A percentile compares a stretch with the other conserved stretches of the same genome.
Evolutionary conservation across 30 jellyfish, hydroid and myxozoan genomes (phyloP).

Genomic region (Cassiopea andromeda): DNA sequence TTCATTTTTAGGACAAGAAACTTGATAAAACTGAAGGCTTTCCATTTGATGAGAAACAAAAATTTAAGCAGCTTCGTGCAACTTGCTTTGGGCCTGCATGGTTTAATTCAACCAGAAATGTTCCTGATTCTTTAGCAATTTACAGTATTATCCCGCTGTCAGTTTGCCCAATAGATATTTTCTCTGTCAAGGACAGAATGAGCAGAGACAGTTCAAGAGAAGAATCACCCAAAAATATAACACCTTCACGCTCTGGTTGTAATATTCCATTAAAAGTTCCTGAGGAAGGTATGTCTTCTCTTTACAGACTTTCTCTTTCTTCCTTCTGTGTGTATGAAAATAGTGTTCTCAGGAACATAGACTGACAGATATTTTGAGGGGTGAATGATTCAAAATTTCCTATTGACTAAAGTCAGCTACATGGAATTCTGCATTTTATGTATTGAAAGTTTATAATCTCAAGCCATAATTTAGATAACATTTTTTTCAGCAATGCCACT

Average conservation of each 20-base stretch:
- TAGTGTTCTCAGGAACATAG: no score
- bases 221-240: background rate
- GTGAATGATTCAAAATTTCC: no score
- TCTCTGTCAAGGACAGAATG: constrained; percentile 19
- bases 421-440: no score
- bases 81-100: constrained; percentile 67
- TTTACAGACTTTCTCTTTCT: background rate
- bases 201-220: constrained; percentile 23
- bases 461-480: no score
- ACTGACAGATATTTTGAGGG: no score
- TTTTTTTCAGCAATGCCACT: constrained; percentile 79
- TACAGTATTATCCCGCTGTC: constrained; percentile 45
- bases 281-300: constrained; percentile 72
- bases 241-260: constrained; percentile 9
- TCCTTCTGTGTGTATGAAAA: background rate
- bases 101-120: constrained; percentile 43
- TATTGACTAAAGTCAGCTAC: no score
- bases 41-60: constrained; percentile 58
- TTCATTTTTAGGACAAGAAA: constrained; percentile 38
- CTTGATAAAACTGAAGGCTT: constrained; percentile 71
- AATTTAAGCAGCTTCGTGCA: constrained; percentile 51
- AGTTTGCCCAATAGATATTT: constrained; percentile 37
- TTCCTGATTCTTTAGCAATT: constrained; percentile 54
- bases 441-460: no score
- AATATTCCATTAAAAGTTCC: constrained; percentile 75